These are phyloP conservation scores for Sphaerophoria taeniata DNA, from an alignment of 2,888 invertebrate species.

Conservation along the genomic window DNA sequence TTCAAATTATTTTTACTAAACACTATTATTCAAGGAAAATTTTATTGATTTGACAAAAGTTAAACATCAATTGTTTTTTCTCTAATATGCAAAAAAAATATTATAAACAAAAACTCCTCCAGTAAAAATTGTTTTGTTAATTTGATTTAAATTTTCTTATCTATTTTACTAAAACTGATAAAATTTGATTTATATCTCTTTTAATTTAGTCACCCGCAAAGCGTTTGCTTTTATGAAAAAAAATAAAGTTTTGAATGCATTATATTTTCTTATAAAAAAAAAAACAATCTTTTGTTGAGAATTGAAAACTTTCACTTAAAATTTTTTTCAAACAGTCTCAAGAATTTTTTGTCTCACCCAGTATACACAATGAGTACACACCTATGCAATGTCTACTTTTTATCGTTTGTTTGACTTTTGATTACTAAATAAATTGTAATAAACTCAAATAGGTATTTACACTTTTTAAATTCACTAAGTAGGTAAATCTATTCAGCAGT, in stretches of 20 bases:
- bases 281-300: constrained; percentile 32
- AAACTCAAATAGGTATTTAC: not conserved
- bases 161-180: not conserved
- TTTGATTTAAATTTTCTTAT: not conserved
- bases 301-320: constrained; percentile 40
- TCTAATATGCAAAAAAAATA: not conserved
- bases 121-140: constrained; percentile 23
- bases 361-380: constrained; percentile 65
- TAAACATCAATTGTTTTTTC: not conserved
- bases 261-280: constrained; percentile 19
- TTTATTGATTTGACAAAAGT: constrained; percentile 17
- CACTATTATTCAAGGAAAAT: not conserved
- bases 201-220: constrained; percentile 12
- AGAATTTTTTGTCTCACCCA: constrained; percentile 60
- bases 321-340: constrained; percentile 67
- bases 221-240: constrained; percentile 6
- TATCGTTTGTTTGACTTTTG: constrained; percentile 25
- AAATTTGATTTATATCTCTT: not conserved
- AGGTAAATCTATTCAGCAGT: not conserved
- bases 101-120: constrained; percentile 1
- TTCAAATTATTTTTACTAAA: not conserved
- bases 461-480: not conserved
- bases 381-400: constrained; percentile 37
- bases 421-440: not conserved
- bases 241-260: constrained; percentile 23